phyloP scores from a whole-genome alignment of 2,888 invertebrate species.

The Busseola fusca region DNA sequence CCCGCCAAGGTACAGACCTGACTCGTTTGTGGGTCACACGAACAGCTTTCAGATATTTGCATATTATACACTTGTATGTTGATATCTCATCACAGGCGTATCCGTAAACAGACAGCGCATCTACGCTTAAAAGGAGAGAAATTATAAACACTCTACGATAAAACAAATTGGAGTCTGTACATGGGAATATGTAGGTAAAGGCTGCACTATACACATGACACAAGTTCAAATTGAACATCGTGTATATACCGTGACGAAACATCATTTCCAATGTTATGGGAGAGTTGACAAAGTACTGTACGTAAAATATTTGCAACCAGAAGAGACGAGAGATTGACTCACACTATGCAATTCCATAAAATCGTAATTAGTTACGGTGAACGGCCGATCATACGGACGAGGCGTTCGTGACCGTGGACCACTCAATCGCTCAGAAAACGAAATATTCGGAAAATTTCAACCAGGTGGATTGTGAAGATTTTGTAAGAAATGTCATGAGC shows the following conservation, averaged over 20 bases:
- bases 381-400: conserved; percentile 71
- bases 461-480: conserved; percentile 37
- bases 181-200: conserved; percentile 6
- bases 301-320: conserved; percentile 55
- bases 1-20: conserved; percentile 41
- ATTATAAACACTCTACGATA: conserved; percentile 47
- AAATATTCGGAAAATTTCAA: conserved; percentile 43
- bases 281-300: conserved; percentile 48
- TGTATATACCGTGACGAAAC: conserved; percentile 24
- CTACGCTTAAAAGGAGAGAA: conserved; percentile 66
- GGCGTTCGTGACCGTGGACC: conserved; percentile 77
- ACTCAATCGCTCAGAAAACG: conserved; percentile 55
- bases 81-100: conserved; percentile 62
- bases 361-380: conserved; percentile 77
- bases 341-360: conserved; percentile 73
- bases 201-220: not conserved
- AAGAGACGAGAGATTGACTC: conserved; percentile 61
- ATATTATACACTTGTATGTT: conserved; percentile 68
- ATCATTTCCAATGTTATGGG: conserved; percentile 48
- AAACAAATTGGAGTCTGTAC: conserved; percentile 25
- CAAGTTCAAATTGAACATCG: conserved; percentile 3
- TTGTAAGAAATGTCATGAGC: conserved; percentile 38
- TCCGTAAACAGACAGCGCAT: conserved; percentile 57
- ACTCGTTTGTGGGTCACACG: conserved; percentile 78
- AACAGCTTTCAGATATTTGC: conserved; percentile 81